Evolutionary conservation across 2,113 vertebrate species (phyloP).

Genomic region (Riparia riparia): DNA sequence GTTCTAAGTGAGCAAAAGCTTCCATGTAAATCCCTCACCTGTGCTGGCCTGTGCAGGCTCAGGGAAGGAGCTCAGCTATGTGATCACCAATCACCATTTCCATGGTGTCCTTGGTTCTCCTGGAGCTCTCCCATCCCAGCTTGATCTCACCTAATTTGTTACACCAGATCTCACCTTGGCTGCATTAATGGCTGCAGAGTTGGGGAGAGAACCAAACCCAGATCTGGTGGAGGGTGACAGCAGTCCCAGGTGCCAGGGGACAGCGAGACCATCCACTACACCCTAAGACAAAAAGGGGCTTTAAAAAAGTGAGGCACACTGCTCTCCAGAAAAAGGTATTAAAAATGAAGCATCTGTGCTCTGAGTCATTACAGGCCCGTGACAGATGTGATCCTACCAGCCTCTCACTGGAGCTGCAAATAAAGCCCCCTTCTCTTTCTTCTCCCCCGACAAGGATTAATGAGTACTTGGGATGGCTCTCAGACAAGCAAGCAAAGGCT

Average conservation of each 20-base stretch:
- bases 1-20: not conserved
- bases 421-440: conserved; percentile 78
- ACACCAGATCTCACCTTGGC: not conserved
- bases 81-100: not conserved
- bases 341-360: conserved; percentile 75
- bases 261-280: conserved; percentile 3
- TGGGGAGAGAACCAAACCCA: not conserved
- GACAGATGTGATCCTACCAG: conserved; percentile 78
- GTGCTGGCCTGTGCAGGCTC: not conserved
- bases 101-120: not conserved
- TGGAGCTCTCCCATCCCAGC: not conserved
- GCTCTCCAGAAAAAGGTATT: conserved; percentile 43
- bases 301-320: conserved; percentile 10
- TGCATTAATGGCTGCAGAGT: not conserved
- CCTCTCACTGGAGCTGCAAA: conserved; percentile 73
- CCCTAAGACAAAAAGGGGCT: conserved; percentile 41
- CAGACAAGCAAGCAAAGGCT: conserved; percentile 79
- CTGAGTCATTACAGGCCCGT: conserved; percentile 76
- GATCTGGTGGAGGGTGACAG: not conserved
- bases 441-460: conserved; percentile 83
- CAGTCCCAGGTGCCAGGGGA: conserved; percentile 31
- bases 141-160: not conserved
- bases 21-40: not conserved
- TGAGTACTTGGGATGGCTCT: conserved; percentile 77
- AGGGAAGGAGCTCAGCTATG: not conserved